A percentile compares a stretch with the other conserved stretches of the same genome.
Conservation (phyloP, 2,888 invertebrate genomes). For the Sinelater perroti region DNA sequence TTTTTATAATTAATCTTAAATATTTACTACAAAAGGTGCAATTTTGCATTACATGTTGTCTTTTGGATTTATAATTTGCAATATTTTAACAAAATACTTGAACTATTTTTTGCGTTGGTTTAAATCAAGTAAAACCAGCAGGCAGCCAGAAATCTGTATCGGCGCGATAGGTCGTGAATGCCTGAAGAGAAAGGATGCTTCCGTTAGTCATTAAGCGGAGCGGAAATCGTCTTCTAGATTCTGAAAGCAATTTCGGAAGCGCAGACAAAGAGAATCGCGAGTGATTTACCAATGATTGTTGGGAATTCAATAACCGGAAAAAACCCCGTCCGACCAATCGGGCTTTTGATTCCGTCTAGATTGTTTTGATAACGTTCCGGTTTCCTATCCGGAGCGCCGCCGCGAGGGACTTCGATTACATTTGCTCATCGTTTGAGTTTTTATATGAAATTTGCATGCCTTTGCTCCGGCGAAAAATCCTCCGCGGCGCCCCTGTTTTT, state of each 20-base stretch:
- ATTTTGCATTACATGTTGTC: too few relatives aligned
- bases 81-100: too few relatives aligned
- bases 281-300: constrained; percentile 54
- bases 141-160: constrained; percentile 24
- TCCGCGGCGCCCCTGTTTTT: not conserved
- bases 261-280: constrained; percentile 49
- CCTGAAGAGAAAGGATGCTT: constrained; percentile 22
- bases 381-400: constrained; percentile 49
- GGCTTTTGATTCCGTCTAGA: constrained; percentile 56
- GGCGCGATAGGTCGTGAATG: constrained; percentile 8
- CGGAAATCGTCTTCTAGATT: constrained; percentile 34
- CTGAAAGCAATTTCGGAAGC: constrained; percentile 44
- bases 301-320: constrained; percentile 56
- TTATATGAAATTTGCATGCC: constrained; percentile 50
- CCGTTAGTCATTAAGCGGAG: constrained; percentile 30
- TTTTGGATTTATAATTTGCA: too few relatives aligned
- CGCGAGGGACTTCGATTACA: constrained; percentile 48
- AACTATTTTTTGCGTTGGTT: too few relatives aligned
- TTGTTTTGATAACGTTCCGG: constrained; percentile 56
- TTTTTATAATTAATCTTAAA: too few relatives aligned
- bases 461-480: constrained; percentile 23
- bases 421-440: constrained; percentile 45
- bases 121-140: constrained; percentile 7
- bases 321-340: constrained; percentile 54
- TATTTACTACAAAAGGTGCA: too few relatives aligned